A percentile compares a stretch with the other conserved stretches of the same genome.
Evolutionary conservation across 2,888 invertebrate genomes (phyloP).

Genomic region (Aspidiotus destructor): DNA sequence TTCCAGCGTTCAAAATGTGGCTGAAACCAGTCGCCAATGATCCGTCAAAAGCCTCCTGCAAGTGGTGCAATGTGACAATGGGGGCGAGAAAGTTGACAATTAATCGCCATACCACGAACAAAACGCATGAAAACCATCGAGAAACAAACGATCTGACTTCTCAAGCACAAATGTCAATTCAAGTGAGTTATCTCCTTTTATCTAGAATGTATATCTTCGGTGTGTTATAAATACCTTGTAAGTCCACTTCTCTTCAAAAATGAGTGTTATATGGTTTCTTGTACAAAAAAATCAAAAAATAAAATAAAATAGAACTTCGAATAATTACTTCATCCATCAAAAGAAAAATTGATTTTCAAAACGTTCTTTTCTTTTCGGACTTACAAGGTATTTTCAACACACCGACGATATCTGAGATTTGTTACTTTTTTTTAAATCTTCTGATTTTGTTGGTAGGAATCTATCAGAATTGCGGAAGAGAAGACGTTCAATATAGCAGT

Average conservation of each 20-base stretch:
- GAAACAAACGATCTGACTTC: background rate
- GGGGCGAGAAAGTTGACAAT: background rate
- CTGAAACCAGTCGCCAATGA: background rate
- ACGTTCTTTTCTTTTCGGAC: no score
- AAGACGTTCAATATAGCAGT: background rate
- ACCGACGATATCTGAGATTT: no score
- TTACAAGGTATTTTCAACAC: no score
- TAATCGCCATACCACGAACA: background rate
- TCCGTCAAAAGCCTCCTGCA: background rate
- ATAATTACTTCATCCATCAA: no score
- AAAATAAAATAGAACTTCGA: no score
- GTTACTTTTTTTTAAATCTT: background rate
- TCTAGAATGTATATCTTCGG: no score
- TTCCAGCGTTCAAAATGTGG: background rate
- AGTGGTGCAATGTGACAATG: background rate
- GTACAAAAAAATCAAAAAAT: no score
- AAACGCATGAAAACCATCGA: background rate
- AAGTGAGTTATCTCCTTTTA: background rate
- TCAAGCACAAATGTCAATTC: background rate
- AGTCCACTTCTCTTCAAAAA: no score
- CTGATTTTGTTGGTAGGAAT: background rate
- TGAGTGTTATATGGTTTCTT: no score
- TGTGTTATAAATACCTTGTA: no score
- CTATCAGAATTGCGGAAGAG: background rate
- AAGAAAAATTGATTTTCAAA: no score